Percentiles rank a stretch among this genome's conserved stretches.
Conservation (phyloP, 37 sponge, comb jelly and placozoan genomes). For the Diacarnus erythraeanus region DNA sequence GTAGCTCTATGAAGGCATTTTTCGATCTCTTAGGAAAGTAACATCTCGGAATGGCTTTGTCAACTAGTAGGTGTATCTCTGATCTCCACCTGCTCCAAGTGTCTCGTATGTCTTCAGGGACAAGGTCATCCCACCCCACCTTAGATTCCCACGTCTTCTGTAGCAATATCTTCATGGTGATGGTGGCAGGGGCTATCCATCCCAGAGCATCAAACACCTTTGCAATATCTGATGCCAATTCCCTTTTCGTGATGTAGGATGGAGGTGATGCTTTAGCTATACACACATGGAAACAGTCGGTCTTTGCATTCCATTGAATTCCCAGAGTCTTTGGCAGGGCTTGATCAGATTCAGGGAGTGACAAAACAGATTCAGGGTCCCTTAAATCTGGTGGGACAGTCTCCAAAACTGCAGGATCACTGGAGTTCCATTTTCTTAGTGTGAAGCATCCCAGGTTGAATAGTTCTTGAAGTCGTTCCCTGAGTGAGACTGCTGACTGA, state of each 20-base stretch:
- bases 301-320: constrained; percentile 8
- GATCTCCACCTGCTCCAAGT: neutral
- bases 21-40: neutral
- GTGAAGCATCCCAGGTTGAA: neutral
- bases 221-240: constrained; percentile 26
- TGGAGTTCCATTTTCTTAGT: constrained; percentile 25
- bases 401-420: neutral
- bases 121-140: neutral
- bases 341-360: constrained; percentile 10
- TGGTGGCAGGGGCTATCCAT: constrained; percentile 1
- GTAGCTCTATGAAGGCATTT: neutral
- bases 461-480: constrained; percentile 1
- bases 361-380: neutral
- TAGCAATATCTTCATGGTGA: neutral
- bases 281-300: neutral
- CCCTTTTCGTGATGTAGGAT: constrained; percentile 13
- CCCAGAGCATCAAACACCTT: constrained; percentile 38
- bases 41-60: neutral
- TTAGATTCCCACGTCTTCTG: neutral
- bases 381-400: neutral
- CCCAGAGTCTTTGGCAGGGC: too few species aligned
- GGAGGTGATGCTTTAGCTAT: neutral
- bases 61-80: neutral
- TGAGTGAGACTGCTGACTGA: neutral
- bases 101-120: neutral